A percentile compares a stretch with the other conserved stretches of the same genome.
Evolutionary conservation across 64 coral and sea anemone species (phyloP).

Genomic region (Montipora cactus): DNA sequence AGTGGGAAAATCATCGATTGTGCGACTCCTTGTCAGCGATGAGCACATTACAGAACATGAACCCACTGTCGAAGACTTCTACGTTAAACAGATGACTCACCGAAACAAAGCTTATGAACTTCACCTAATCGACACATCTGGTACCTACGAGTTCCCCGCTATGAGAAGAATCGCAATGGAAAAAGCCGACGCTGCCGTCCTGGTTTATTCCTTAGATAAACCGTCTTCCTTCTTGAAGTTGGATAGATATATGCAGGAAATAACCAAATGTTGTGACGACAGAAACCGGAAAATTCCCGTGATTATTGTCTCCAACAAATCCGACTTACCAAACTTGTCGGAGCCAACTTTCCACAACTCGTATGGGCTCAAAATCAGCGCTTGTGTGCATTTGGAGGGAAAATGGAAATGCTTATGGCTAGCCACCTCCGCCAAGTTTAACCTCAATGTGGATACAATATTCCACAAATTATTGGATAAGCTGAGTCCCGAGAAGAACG

Average conservation of each 20-base stretch:
- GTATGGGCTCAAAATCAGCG: neutral
- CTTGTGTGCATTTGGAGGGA: slow-evolving; percentile 8
- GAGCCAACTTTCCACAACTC: neutral
- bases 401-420: slow-evolving; percentile 38
- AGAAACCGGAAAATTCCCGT: slow-evolving; percentile 57
- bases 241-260: slow-evolving; percentile 75
- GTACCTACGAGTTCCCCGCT: slow-evolving; percentile 91
- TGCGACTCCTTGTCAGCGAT: slow-evolving; percentile 72
- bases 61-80: slow-evolving; percentile 92
- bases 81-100: slow-evolving; percentile 71
- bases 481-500: neutral
- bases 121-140: slow-evolving; percentile 86
- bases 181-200: slow-evolving; percentile 83
- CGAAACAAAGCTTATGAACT: slow-evolving; percentile 69
- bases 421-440: slow-evolving; percentile 18
- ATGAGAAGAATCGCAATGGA: slow-evolving; percentile 90
- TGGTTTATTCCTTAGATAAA: slow-evolving; percentile 82
- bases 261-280: slow-evolving; percentile 48
- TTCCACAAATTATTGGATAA: slow-evolving; percentile 30
- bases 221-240: slow-evolving; percentile 74
- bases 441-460: slow-evolving; percentile 22
- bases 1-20: slow-evolving; percentile 88
- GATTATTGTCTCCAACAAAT: slow-evolving; percentile 80
- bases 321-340: slow-evolving; percentile 56
- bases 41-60: slow-evolving; percentile 49